Evolutionary conservation across 92 coral and sea anemone species (phyloP).

Genomic region (Umimayanthus chanpuru): DNA sequence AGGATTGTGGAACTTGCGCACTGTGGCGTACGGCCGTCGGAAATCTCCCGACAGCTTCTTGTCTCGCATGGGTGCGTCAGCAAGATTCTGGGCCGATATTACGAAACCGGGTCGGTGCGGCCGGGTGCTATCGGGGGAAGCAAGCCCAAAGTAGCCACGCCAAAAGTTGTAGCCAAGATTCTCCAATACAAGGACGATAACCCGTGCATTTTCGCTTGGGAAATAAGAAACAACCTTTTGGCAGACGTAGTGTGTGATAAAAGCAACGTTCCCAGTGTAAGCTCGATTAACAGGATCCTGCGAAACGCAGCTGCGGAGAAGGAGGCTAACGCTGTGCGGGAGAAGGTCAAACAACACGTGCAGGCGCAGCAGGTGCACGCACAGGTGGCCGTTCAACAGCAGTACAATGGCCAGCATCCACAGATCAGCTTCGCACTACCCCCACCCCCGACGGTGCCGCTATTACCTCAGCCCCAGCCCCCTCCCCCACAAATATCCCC

Average conservation of each 20-base stretch:
- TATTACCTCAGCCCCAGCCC: constrained; percentile 65
- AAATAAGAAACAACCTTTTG: constrained; percentile 89
- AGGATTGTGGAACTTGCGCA: constrained; percentile 99
- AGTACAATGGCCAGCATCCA: constrained; percentile 78
- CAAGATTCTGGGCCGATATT: constrained; percentile 97
- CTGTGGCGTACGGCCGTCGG: constrained; percentile 99
- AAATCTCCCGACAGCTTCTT: constrained; percentile 99
- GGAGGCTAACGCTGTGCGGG: constrained; percentile 89
- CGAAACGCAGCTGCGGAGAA: constrained; percentile 94
- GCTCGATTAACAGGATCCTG: constrained; percentile 92
- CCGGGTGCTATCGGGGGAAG: constrained; percentile 99
- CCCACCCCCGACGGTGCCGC: constrained; percentile 69
- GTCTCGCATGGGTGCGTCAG: constrained; percentile 99
- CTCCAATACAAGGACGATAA: constrained; percentile 94
- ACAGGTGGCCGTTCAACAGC: constrained; percentile 82
- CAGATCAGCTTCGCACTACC: constrained; percentile 95
- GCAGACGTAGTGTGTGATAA: constrained; percentile 94
- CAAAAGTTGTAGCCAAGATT: constrained; percentile 92
- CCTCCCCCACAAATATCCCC: constrained; percentile 50
- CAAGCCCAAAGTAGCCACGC: constrained; percentile 97
- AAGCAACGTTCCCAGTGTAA: constrained; percentile 94
- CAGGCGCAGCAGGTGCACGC: constrained; percentile 87
- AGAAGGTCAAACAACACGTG: constrained; percentile 91
- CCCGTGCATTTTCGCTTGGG: constrained; percentile 99
- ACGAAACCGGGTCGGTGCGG: constrained; percentile 97